Evolutionary conservation across 1,140 invertebrate genomes (phyloP).

Genomic region (Diabrotica undecimpunctata): DNA sequence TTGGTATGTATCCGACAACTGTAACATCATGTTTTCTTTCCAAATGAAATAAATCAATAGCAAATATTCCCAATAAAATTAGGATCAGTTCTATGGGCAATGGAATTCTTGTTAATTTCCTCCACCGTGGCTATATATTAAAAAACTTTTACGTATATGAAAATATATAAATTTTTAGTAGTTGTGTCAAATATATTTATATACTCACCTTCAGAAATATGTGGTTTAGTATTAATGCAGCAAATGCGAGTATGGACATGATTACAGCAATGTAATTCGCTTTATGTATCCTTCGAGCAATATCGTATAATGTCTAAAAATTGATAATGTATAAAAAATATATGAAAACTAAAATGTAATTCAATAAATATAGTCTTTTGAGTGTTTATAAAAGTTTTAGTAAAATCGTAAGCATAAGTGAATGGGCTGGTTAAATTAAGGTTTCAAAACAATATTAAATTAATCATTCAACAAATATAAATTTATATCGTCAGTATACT

Average conservation of each 20-base stretch:
- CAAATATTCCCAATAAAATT: slow-evolving; percentile 72
- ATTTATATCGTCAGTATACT: no score
- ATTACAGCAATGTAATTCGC: slow-evolving; percentile 65
- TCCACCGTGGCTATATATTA: no score
- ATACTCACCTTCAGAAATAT: slow-evolving; percentile 72
- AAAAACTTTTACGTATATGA: no score
- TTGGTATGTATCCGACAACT: slow-evolving; percentile 72
- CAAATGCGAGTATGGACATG: slow-evolving; percentile 66
- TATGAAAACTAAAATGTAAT: no score
- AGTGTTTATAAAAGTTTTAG: no score
- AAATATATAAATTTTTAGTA: no score
- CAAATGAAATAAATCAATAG: slow-evolving; percentile 61
- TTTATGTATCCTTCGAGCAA: slow-evolving; percentile 56
- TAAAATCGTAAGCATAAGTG: no score
- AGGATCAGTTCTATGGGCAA: slow-evolving; percentile 84
- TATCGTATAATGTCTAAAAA: slow-evolving; percentile 68
- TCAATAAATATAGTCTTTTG: no score
- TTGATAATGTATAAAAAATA: neutral
- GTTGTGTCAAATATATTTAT: no score
- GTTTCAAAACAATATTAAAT: no score
- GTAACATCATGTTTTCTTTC: slow-evolving; percentile 56
- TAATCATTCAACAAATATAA: no score
- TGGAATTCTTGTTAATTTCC: slow-evolving; percentile 59
- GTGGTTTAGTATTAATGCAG: slow-evolving; percentile 72
- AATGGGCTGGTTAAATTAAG: no score